Percentiles rank a stretch among this genome's conserved stretches.
Conservation (phyloP, 2,113 vertebrate species). For the Cricetomys ansorgei region DNA sequence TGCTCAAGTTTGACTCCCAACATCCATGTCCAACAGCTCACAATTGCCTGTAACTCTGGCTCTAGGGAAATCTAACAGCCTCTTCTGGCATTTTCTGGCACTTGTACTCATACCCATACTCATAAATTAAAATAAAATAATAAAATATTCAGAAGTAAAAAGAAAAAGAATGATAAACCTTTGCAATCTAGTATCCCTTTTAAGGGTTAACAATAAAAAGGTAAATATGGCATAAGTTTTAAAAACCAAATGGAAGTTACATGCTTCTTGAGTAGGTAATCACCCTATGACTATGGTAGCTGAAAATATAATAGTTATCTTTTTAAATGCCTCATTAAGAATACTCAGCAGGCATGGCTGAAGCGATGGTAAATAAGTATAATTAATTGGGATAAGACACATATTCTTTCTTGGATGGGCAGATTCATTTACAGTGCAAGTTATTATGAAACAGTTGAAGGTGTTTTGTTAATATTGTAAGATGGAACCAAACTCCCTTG, state of each 20-base stretch:
- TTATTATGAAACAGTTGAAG: constrained; percentile 47
- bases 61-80: too few species aligned
- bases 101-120: too few species aligned
- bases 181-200: not conserved
- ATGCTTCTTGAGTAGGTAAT: constrained; percentile 46
- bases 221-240: not conserved
- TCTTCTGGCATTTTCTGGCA: not conserved
- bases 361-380: constrained; percentile 50
- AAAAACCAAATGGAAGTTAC: not conserved
- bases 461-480: constrained; percentile 40
- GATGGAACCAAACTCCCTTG: constrained; percentile 5
- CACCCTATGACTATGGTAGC: not conserved
- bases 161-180: not conserved
- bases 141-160: not conserved
- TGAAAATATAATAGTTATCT: constrained; percentile 35
- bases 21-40: not conserved
- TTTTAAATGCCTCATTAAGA: constrained; percentile 35
- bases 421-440: constrained; percentile 55
- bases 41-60: not conserved
- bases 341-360: constrained; percentile 1
- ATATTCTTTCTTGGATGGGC: constrained; percentile 53
- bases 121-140: not conserved
- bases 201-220: not conserved
- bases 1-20: not conserved
- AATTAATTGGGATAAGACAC: constrained; percentile 37